These are phyloP conservation scores for Vollenhovia emeryi DNA, from an alignment of 1,140 invertebrate species.

Conservation along the genomic window DNA sequence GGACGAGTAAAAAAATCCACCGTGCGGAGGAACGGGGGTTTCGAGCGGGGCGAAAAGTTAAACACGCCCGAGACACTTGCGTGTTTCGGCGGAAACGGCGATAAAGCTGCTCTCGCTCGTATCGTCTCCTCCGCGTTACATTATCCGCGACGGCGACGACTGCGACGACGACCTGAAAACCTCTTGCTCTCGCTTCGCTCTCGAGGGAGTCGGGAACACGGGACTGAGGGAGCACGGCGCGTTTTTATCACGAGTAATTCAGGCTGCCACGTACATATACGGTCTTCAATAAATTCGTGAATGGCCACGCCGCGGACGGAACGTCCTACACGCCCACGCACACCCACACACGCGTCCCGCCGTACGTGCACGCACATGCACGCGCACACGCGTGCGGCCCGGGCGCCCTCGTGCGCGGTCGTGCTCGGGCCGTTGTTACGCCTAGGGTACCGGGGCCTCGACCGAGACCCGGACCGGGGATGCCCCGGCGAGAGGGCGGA, in stretches of 20 bases:
- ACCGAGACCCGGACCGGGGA: slow-evolving; percentile 55
- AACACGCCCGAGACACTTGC: slow-evolving; percentile 11
- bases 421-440: slow-evolving; percentile 50
- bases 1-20: slow-evolving; percentile 26
- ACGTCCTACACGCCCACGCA: slow-evolving; percentile 65
- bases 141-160: slow-evolving; percentile 30
- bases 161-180: neutral
- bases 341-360: neutral
- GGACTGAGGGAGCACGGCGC: slow-evolving; percentile 57
- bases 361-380: neutral
- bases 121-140: slow-evolving; percentile 42
- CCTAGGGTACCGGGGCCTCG: slow-evolving; percentile 62
- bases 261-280: slow-evolving; percentile 69
- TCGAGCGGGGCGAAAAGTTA: slow-evolving; percentile 10
- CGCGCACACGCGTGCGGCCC: neutral
- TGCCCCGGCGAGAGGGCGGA: slow-evolving; percentile 5
- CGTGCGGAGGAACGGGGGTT: neutral
- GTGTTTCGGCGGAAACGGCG: slow-evolving; percentile 46
- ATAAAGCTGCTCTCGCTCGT: slow-evolving; percentile 42
- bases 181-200: neutral
- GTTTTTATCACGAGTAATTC: slow-evolving; percentile 74
- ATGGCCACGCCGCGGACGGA: slow-evolving; percentile 67
- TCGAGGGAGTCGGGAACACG: neutral
- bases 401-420: neutral
- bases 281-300: slow-evolving; percentile 73